Conservation (phyloP, 2,113 vertebrate species). For the Pteronura brasiliensis region DNA sequence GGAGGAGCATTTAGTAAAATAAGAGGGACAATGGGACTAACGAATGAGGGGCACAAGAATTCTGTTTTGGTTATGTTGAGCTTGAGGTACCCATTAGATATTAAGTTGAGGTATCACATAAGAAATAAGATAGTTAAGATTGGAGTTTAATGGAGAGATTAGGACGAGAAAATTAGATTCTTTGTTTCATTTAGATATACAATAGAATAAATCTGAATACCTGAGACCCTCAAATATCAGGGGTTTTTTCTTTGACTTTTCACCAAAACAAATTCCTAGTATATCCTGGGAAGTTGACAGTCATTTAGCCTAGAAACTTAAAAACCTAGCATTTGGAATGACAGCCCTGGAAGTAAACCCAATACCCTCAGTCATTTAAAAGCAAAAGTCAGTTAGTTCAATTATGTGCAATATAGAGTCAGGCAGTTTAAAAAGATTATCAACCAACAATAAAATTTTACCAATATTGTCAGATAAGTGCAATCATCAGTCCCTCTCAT, state of each 20-base stretch:
- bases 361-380: background rate
- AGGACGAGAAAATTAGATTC: background rate
- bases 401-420: background rate
- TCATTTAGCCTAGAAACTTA: background rate
- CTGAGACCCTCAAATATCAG: background rate
- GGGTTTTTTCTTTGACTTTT: background rate
- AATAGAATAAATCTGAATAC: background rate
- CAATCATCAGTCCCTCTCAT: background rate
- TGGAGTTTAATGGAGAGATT: background rate
- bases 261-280: background rate
- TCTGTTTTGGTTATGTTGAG: background rate
- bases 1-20: background rate
- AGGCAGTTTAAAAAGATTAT: background rate
- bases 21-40: background rate
- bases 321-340: background rate
- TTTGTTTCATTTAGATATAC: background rate
- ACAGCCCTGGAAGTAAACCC: background rate
- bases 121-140: background rate
- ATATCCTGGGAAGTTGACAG: background rate
- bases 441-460: background rate
- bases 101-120: background rate
- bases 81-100: background rate
- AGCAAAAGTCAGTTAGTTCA: background rate
- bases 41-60: background rate
- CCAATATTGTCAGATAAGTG: background rate